A percentile compares a stretch with the other conserved stretches of the same genome.
Conservation (phyloP, 2,888 invertebrate genomes). For the Rhynchonema sp. region DNA sequence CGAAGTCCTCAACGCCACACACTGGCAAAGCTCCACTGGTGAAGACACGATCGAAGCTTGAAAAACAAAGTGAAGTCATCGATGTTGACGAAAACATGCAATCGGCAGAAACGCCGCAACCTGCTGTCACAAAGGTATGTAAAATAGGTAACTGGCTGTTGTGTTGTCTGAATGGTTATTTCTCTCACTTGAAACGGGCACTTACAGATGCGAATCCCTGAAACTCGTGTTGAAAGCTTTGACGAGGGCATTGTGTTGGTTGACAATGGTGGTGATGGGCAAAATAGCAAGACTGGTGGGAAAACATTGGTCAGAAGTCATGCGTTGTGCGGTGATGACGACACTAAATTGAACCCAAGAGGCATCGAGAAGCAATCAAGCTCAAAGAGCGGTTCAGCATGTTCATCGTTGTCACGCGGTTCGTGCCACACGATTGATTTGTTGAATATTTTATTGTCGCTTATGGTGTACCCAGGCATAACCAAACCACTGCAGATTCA, state of each 20-base stretch:
- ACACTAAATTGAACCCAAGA: constrained; percentile 34
- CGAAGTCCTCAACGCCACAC: no score
- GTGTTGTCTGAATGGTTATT: no score
- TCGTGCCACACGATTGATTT: not conserved
- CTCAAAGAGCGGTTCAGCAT: constrained; percentile 14
- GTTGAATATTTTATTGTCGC: not conserved
- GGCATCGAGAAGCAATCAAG: constrained; percentile 21
- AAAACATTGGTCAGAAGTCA: constrained; percentile 54
- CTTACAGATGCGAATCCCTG: constrained; percentile 6
- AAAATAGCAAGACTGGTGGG: not conserved
- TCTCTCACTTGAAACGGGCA: no score
- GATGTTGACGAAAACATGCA: no score
- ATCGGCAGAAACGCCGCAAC: no score
- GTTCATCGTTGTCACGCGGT: constrained; percentile 6
- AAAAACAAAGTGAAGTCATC: no score
- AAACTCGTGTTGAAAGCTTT: constrained; percentile 2
- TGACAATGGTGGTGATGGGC: constrained; percentile 13
- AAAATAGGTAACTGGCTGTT: no score
- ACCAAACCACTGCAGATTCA: constrained; percentile 44
- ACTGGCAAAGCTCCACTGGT: no score
- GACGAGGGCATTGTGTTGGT: constrained; percentile 13
- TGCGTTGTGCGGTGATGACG: constrained; percentile 60
- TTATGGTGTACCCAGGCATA: no score
- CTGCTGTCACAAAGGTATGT: no score
- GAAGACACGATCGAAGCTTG: no score